Evolutionary conservation across 2,797 vertebrate species (phyloP), one percentile per base, ranked within the genome.

Genomic region (Streptopelia turtur): DNA sequence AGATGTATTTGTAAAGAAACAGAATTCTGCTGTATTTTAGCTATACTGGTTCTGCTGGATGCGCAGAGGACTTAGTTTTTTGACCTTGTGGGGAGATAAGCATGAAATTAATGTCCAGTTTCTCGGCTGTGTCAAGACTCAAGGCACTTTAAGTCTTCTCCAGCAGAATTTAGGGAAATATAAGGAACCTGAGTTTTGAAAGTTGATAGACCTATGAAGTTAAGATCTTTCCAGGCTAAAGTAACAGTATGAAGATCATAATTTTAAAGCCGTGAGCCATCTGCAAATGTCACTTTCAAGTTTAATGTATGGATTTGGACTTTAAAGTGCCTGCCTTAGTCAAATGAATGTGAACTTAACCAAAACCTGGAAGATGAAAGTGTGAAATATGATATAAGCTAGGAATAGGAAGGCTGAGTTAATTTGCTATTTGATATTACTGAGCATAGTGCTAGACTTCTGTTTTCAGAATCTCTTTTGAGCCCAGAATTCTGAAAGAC

Each of bases 231-330:
- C 61, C 47, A 77, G 53, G 39, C 33, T 68, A 23, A 47, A 27
- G 30, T 43, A 89, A 55, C 57, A 50, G 18, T 41, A 9, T 33
- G 30, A 24, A 81, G 69, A 86, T 91, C 69, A 69, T 3, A 75
- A 86, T 72, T 93, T 91, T 35, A 83, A 91, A 94, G 88, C 85
- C 63, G 57, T 71, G 47, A 96, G 65, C 83, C 90, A 95, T 96
- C 90, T 96, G 94, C 50, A 93, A 95, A 50, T 91, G 76, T 83
- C 82, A 86, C 85, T 94, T 96, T 78, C 37, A 93, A 47, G 52
- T 41, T 88, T 83, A 75, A 76, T 91, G 24, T 91, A 78, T 81
- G 85, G 76, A 78, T 86, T 83, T 94, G 55, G 74, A 95, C 91
- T 95, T 93, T 88, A 65, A 94, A 82, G n/a, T 90, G 59, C 50